phyloP scores from a whole-genome alignment of 23 tunicate genomes.

The Ascidia mentula region DNA sequence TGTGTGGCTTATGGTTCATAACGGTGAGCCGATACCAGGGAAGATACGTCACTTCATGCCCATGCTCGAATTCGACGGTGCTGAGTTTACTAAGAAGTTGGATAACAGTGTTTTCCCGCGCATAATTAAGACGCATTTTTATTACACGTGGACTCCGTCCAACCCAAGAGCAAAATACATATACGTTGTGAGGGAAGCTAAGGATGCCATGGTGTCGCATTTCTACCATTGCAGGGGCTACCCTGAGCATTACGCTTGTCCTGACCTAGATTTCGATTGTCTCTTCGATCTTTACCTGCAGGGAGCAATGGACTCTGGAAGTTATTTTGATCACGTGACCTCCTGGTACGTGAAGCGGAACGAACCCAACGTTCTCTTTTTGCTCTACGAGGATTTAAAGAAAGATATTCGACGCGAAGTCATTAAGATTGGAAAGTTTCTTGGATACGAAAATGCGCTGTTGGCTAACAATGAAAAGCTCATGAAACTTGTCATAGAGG shows the following conservation, averaged over 20 bases:
- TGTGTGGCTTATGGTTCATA: conserved; percentile 49
- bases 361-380: conserved; percentile 36
- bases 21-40: conserved; percentile 24
- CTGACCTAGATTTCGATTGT: conserved; percentile 16
- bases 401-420: conserved; percentile 11
- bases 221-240: conserved; percentile 29
- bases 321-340: conserved; percentile 33
- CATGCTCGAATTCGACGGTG: conserved; percentile 61
- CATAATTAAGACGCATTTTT: conserved; percentile 31
- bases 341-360: conserved; percentile 35
- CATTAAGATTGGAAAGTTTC: conserved; percentile 43
- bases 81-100: not conserved
- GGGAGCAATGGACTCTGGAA: conserved; percentile 23
- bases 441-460: conserved; percentile 43
- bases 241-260: not conserved
- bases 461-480: conserved; percentile 19
- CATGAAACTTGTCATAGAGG: conserved; percentile 17
- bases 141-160: conserved; percentile 24
- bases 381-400: conserved; percentile 49
- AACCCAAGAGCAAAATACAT: conserved; percentile 43
- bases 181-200: conserved; percentile 35
- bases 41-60: conserved; percentile 28
- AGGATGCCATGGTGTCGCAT: conserved; percentile 34
- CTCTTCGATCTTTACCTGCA: conserved; percentile 15
- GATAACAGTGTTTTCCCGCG: conserved; percentile 12